Evolutionary conservation across 2,888 invertebrate species (phyloP).

Genomic region (Cantharis lateralis): DNA sequence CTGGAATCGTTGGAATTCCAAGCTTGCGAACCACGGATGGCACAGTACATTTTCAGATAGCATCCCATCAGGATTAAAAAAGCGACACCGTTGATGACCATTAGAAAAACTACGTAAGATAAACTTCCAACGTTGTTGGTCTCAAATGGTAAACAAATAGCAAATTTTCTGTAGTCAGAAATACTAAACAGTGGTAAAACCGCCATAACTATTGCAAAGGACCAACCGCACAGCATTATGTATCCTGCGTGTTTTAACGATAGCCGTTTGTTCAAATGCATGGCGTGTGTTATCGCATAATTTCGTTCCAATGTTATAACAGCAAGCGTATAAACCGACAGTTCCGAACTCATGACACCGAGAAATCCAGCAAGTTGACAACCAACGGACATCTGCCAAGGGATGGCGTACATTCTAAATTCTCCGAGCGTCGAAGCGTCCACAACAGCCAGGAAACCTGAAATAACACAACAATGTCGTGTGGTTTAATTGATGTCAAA

Average conservation of each 20-base stretch:
- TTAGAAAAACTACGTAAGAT: conserved; percentile 87
- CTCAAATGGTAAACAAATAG: conserved; percentile 95
- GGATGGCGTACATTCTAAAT: conserved; percentile 94
- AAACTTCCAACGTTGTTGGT: conserved; percentile 75
- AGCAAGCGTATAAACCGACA: conserved; percentile 94
- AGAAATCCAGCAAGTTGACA: conserved; percentile 95
- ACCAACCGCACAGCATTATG: conserved; percentile 94
- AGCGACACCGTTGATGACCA: conserved; percentile 90
- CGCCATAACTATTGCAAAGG: conserved; percentile 85
- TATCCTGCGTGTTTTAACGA: conserved; percentile 88
- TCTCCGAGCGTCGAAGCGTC: conserved; percentile 95
- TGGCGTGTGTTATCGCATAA: conserved; percentile 97
- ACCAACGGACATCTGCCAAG: conserved; percentile 94
- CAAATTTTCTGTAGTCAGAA: conserved; percentile 95
- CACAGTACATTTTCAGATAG: conserved; percentile 97
- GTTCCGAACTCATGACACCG: conserved; percentile 90
- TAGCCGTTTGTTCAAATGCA: conserved; percentile 94
- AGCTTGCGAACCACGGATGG: conserved; percentile 93
- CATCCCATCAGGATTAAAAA: conserved; percentile 95
- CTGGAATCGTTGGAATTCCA: conserved; percentile 98
- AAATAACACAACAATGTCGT: conserved; percentile 8
- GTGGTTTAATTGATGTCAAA: not conserved
- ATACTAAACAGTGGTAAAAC: conserved; percentile 87
- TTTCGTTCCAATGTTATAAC: conserved; percentile 95
- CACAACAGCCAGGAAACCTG: conserved; percentile 91